Percentiles rank a stretch among this genome's conserved stretches.
phyloP scores from a whole-genome alignment of 2,797 vertebrate genomes.

The Bucorvus abyssinicus region DNA sequence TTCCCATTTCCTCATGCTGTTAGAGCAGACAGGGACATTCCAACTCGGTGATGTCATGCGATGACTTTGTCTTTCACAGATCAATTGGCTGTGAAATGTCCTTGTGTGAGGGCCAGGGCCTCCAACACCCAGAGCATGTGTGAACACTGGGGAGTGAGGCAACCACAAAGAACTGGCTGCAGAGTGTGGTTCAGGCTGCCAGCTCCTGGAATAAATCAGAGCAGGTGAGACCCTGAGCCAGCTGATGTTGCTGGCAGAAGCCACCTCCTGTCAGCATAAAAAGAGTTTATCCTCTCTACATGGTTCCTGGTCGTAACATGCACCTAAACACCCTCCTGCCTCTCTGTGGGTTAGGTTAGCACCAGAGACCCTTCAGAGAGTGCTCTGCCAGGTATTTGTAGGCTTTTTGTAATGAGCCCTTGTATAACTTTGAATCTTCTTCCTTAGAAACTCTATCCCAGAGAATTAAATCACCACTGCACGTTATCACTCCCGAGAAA shows the following conservation, averaged over 20 bases:
- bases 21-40: not conserved
- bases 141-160: not conserved
- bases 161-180: conserved; percentile 49
- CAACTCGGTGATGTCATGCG: rapidly evolving
- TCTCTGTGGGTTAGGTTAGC: not conserved
- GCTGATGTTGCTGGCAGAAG: conserved; percentile 47
- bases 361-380: not conserved
- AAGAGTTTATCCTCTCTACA: conserved; percentile 10
- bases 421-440: not conserved
- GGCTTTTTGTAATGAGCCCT: not conserved
- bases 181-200: not conserved
- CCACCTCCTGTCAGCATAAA: conserved; percentile 4
- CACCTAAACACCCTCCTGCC: not conserved
- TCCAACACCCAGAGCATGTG: conserved; percentile 17
- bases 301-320: not conserved
- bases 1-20: not conserved
- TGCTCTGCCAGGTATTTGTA: not conserved
- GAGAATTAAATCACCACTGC: not conserved
- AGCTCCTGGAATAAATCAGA: not conserved
- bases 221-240: not conserved
- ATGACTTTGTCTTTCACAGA: not conserved
- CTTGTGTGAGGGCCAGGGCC: not conserved
- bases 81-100: conserved; percentile 21
- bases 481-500: not conserved
- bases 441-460: not conserved